These are phyloP conservation scores for Macrophya alboannulata DNA, from an alignment of 2,888 invertebrate species.

Conservation along the genomic window DNA sequence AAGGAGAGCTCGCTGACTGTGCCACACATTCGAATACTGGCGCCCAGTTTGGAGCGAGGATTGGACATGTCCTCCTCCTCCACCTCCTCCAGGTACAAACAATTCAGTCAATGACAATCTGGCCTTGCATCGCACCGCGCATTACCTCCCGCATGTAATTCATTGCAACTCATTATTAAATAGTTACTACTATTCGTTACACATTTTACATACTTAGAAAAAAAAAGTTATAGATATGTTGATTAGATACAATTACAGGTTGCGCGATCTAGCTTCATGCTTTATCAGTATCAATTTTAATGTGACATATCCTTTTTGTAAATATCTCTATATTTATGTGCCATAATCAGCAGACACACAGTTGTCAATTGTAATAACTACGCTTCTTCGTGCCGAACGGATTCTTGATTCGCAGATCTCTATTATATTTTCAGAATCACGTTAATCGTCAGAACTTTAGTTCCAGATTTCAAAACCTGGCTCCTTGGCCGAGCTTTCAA, in stretches of 20 bases:
- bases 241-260: neutral
- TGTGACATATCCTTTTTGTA: slow-evolving; percentile 19
- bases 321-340: slow-evolving; percentile 3
- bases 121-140: slow-evolving; percentile 60
- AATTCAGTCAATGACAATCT: slow-evolving; percentile 51
- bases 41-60: slow-evolving; percentile 91
- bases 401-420: neutral
- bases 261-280: neutral
- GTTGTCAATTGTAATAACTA: slow-evolving; percentile 23
- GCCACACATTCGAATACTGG: slow-evolving; percentile 91
- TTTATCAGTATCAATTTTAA: neutral
- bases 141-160: slow-evolving; percentile 65
- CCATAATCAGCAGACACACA: neutral
- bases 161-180: slow-evolving; percentile 34
- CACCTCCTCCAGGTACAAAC: slow-evolving; percentile 77
- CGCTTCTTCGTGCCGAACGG: neutral
- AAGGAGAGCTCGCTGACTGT: slow-evolving; percentile 89
- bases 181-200: neutral
- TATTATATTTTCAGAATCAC: slow-evolving; percentile 45
- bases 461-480: slow-evolving; percentile 63
- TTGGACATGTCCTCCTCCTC: slow-evolving; percentile 84
- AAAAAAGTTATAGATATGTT: neutral
- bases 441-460: slow-evolving; percentile 48
- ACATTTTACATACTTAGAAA: neutral
- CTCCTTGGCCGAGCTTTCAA: slow-evolving; percentile 67